These are phyloP conservation scores for Pseudochirops cupreus DNA, from an alignment of 2,797 vertebrate genomes.

Conservation along the genomic window DNA sequence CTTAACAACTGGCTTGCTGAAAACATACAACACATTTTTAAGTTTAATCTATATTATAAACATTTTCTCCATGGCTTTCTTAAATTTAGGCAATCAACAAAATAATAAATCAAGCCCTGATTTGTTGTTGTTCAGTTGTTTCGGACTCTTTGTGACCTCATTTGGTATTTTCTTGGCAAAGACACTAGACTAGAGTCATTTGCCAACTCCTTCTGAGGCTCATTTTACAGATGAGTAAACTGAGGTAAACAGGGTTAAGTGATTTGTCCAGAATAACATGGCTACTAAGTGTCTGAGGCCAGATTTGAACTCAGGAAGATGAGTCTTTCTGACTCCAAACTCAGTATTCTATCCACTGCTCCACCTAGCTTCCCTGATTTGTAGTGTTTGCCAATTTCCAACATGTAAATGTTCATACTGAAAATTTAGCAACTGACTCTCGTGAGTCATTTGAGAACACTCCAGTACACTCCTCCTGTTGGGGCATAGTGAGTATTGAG, in stretches of 20 bases:
- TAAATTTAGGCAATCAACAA: not conserved
- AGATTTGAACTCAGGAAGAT: not conserved
- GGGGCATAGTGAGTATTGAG: not conserved
- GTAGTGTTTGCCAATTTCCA: not conserved
- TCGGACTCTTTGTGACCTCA: not conserved
- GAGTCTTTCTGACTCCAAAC: not conserved
- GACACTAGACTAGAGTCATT: not conserved
- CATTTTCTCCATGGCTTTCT: not conserved
- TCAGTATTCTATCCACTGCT: not conserved
- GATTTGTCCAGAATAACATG: not conserved
- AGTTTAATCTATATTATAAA: not conserved
- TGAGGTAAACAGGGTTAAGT: not conserved
- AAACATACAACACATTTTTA: not conserved
- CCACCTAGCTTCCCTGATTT: not conserved
- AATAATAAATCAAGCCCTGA: not conserved
- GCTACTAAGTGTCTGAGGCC: conserved; percentile 10
- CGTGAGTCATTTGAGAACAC: not conserved
- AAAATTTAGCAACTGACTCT: not conserved
- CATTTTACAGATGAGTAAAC: not conserved
- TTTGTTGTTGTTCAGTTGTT: not conserved
- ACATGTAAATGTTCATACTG: not conserved
- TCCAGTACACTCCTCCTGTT: not conserved
- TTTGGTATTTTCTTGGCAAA: not conserved
- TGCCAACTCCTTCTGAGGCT: not conserved
- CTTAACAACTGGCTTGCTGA: not conserved